Base-by-base conservation (phyloP, 2,113 vertebrate species). In the Xiphophorus hellerii region DNA sequence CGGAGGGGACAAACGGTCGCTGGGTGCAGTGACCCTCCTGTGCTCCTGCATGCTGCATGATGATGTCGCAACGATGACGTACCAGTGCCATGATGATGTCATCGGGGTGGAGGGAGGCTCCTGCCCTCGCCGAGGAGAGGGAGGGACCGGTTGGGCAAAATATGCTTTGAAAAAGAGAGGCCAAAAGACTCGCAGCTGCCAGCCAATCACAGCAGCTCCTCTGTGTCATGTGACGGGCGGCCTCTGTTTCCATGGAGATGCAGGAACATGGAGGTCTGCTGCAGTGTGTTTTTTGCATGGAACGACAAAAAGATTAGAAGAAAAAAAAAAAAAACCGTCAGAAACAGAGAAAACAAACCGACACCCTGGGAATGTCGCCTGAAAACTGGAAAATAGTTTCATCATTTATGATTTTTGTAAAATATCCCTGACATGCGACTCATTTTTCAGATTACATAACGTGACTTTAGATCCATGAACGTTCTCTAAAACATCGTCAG, bases 41-140 rank as follows among this genome's bases (percentile, higher is more conserved):
- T 85, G 76, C 74, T 82, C 82, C 84, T 88, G 79, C 86, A 88
- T 88, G 78, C 78, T 88, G 83, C 89, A 76, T 83, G 85, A 84
- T 81, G 89, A 84, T 79, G 71, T 86, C 81, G 77, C 48, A 60
- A 3, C 4, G 14, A 73, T 78, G 61, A 62, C 29, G 12, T 63
- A 51, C 65, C 35, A 73, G 71, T 27, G 28, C 66, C 72, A 75
- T 31, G 58, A 37, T 62, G 75, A 79, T 66, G 85, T 86, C 83
- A 86, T 62, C 4, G 10, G 14, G 51, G 51, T 63, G 69, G 42
- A 65, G 22, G 54, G 54, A 67, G 94, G 87, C 78, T 63, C 69
- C 33, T 13, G 27, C 31, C 74, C 10, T 33, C 58, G 61, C 69
- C 93, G 91, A 85, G 92, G 92, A 84, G 93, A 37, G 60, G 66